A percentile compares a stretch with the other conserved stretches of the same genome.
Evolutionary conservation across 2,888 invertebrate species (phyloP).

Genomic region (Clitarchus hookeri): DNA sequence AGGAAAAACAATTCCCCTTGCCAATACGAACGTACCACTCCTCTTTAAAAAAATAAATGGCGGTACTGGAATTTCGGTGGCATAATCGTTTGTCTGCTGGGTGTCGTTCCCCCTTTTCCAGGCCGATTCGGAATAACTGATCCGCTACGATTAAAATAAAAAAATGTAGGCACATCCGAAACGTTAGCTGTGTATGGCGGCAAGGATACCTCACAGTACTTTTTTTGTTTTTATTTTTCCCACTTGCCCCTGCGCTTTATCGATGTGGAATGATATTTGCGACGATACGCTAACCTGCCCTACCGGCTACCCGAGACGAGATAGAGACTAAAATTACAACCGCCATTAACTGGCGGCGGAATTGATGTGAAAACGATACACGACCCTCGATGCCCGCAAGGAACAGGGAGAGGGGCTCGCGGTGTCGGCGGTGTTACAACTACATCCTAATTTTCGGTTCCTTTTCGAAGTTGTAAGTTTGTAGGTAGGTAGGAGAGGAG

Average conservation of each 20-base stretch:
- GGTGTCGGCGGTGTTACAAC: neutral
- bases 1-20: too few species aligned
- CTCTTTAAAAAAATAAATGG: too few species aligned
- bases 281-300: neutral
- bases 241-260: neutral
- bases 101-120: too few species aligned
- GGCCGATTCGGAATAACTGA: too few species aligned
- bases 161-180: too few species aligned
- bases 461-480: neutral
- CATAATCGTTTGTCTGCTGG: too few species aligned
- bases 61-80: too few species aligned
- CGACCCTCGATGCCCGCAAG: neutral
- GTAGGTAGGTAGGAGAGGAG: neutral
- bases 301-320: neutral
- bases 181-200: too few species aligned
- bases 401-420: neutral
- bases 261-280: neutral
- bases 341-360: neutral
- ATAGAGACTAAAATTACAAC: neutral
- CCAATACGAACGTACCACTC: too few species aligned
- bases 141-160: too few species aligned
- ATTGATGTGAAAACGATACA: neutral
- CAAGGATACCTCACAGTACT: too few species aligned
- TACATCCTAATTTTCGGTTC: neutral
- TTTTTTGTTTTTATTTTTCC: too few species aligned